Evolutionary conservation across 2,113 vertebrate species (phyloP).

Genomic region (Pristiophorus japonicus): DNA sequence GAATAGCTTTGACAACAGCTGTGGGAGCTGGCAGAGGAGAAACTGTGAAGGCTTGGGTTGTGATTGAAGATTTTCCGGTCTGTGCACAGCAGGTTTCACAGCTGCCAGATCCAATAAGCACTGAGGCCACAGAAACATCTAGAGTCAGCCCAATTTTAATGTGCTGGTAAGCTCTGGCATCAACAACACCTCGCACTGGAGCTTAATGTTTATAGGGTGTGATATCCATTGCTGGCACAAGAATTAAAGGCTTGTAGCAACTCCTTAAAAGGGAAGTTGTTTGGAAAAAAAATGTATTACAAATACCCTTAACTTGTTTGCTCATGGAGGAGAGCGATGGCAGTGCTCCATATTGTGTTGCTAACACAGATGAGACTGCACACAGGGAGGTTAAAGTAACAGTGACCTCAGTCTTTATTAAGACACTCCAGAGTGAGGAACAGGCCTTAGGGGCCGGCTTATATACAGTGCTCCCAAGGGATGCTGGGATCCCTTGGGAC

Average conservation of each 20-base stretch:
- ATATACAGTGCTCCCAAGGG: too few relatives aligned
- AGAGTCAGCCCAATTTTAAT: background rate
- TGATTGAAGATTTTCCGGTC: background rate
- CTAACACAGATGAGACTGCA: too few relatives aligned
- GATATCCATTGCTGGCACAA: background rate
- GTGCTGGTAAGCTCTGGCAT: background rate
- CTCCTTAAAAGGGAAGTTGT: background rate
- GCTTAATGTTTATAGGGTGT: background rate
- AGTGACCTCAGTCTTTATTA: too few relatives aligned
- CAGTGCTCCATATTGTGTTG: too few relatives aligned
- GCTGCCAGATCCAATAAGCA: background rate
- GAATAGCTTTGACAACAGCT: background rate
- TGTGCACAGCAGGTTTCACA: slow-evolving; percentile 11
- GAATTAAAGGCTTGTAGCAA: background rate
- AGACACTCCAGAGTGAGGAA: too few relatives aligned
- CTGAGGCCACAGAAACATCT: background rate
- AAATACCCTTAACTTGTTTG: background rate
- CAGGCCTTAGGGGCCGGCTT: too few relatives aligned
- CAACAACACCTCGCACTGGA: background rate
- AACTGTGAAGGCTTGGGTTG: background rate
- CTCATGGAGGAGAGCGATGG: background rate
- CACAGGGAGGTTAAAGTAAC: too few relatives aligned
- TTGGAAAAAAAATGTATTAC: background rate
- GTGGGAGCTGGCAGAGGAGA: background rate
- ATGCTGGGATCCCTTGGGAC: too few relatives aligned